These are phyloP conservation scores for Pteruthius melanotis DNA, from an alignment of 2,113 vertebrate species.

Conservation along the genomic window DNA sequence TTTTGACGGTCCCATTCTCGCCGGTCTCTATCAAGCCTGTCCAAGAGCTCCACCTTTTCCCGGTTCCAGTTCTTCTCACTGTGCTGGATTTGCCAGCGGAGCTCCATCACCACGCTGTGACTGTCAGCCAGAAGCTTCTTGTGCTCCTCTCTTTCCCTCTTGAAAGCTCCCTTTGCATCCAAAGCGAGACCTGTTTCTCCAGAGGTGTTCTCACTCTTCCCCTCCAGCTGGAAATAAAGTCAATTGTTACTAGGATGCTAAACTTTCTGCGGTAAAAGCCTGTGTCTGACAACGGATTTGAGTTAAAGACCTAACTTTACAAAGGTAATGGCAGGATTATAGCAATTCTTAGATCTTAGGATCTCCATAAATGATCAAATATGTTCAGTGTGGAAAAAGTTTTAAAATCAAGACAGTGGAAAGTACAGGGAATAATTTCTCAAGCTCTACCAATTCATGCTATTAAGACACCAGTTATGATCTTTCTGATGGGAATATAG, in stretches of 20 bases:
- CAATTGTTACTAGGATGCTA: background rate
- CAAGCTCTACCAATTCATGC: background rate
- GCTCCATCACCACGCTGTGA: constrained; percentile 85
- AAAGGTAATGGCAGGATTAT: background rate
- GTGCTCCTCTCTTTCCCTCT: constrained; percentile 85
- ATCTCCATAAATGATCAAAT: background rate
- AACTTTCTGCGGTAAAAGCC: background rate
- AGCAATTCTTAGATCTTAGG: background rate
- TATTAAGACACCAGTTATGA: background rate
- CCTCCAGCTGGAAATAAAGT: constrained; percentile 70
- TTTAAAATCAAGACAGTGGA: background rate
- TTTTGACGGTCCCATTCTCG: constrained; percentile 86
- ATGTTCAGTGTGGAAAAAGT: background rate
- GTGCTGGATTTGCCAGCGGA: constrained; percentile 91
- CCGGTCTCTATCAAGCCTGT: constrained; percentile 82
- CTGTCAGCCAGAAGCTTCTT: constrained; percentile 87
- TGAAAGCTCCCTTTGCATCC: constrained; percentile 68
- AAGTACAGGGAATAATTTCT: background rate
- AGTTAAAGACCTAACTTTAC: background rate
- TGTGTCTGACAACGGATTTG: background rate
- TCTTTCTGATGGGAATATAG: background rate
- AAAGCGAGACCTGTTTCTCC: constrained; percentile 48
- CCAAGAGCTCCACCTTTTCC: constrained; percentile 85
- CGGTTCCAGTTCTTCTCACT: constrained; percentile 88
- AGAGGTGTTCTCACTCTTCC: constrained; percentile 49